phyloP scores from a whole-genome alignment of 2,113 vertebrate species.

The Leptobrachium ailaonicum region DNA sequence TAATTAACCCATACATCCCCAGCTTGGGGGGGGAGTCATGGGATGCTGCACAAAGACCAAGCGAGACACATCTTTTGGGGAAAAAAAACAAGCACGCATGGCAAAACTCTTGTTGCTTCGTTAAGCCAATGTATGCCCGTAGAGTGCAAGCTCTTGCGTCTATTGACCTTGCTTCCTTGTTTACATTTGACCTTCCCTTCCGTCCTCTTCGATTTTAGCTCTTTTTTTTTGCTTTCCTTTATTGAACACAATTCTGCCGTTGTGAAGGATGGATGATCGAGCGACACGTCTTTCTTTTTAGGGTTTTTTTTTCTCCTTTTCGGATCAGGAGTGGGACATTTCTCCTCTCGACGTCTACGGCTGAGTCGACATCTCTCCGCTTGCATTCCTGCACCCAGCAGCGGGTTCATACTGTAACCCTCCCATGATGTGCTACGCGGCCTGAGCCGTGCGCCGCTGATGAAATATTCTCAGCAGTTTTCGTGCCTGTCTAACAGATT shows the following conservation, averaged over 20 bases:
- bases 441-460: slow-evolving; percentile 22
- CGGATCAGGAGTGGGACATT: too few relatives aligned
- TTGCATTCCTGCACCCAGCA: neutral
- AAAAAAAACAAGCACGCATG: too few relatives aligned
- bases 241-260: neutral
- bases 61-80: too few relatives aligned
- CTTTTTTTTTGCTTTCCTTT: too few relatives aligned
- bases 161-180: neutral
- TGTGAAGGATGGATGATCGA: neutral
- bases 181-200: neutral
- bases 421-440: slow-evolving; percentile 19
- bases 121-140: neutral
- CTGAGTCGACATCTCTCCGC: neutral
- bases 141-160: neutral
- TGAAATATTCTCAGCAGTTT: slow-evolving; percentile 47
- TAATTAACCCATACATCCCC: too few relatives aligned
- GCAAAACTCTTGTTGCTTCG: neutral
- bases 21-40: too few relatives aligned
- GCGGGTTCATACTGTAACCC: neutral
- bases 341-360: too few relatives aligned
- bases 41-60: too few relatives aligned
- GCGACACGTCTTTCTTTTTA: neutral
- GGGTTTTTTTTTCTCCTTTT: neutral
- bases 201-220: too few relatives aligned
- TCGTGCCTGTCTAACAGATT: slow-evolving; percentile 37